phyloP scores from a whole-genome alignment of 2,113 vertebrate genomes.

The Mirounga angustirostris region DNA sequence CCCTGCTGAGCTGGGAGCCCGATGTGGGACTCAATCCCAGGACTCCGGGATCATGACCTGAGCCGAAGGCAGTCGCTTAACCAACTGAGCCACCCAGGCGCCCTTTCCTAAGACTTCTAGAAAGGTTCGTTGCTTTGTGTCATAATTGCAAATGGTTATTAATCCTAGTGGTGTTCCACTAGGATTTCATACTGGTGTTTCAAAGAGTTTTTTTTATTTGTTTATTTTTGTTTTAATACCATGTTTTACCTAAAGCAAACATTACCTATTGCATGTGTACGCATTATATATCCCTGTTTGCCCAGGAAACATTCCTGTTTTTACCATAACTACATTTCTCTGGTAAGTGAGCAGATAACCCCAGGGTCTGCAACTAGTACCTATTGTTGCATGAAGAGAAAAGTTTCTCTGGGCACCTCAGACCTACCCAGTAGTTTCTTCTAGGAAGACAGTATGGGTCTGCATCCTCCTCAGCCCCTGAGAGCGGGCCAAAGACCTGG shows the following conservation, averaged over 20 bases:
- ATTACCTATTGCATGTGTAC: not conserved
- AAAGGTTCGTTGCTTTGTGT: slow-evolving; percentile 70
- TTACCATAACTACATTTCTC: not conserved
- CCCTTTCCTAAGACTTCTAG: slow-evolving; percentile 72
- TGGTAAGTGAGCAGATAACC: not conserved
- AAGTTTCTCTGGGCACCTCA: not conserved
- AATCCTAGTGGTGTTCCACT: slow-evolving; percentile 29
- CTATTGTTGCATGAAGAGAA: not conserved
- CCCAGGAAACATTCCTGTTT: not conserved
- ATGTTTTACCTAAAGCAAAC: slow-evolving; percentile 19
- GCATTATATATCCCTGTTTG: not conserved
- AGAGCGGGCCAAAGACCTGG: not conserved
- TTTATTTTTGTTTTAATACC: slow-evolving; percentile 43
- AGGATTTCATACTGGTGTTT: slow-evolving; percentile 10
- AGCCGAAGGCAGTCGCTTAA: too few species aligned
- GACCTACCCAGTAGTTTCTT: not conserved
- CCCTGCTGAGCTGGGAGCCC: too few species aligned
- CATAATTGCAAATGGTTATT: slow-evolving; percentile 31
- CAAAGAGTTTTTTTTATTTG: slow-evolving; percentile 3
- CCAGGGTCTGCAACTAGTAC: not conserved
- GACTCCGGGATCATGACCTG: too few species aligned
- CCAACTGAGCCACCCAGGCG: too few species aligned
- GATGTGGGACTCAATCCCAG: too few species aligned
- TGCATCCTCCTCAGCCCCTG: not conserved
- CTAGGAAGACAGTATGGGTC: not conserved